These are phyloP conservation scores for Marasmarcha lunaedactyla DNA, from an alignment of 2,888 invertebrate genomes.

Conservation along the genomic window DNA sequence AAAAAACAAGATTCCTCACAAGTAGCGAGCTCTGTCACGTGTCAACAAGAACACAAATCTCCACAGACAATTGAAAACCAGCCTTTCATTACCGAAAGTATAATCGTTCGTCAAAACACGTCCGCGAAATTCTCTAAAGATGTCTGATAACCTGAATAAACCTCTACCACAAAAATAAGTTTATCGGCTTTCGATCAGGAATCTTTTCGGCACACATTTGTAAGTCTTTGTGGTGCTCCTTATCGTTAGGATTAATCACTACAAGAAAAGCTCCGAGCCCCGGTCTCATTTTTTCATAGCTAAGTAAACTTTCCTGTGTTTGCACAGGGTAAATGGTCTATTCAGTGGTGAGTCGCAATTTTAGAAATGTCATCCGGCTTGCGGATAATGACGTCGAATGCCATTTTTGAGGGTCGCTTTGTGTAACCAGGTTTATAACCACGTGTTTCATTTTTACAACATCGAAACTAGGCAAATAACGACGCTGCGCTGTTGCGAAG, in stretches of 20 bases:
- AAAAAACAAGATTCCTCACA: too few species aligned
- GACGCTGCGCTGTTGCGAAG: too few species aligned
- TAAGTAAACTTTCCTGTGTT: slow-evolving; percentile 38
- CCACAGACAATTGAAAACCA: slow-evolving; percentile 42
- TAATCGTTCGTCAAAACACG: slow-evolving; percentile 57
- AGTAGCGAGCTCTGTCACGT: slow-evolving; percentile 30
- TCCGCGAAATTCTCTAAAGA: slow-evolving; percentile 27
- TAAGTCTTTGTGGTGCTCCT: slow-evolving; percentile 44
- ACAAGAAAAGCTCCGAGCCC: slow-evolving; percentile 24
- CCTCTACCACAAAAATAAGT: slow-evolving; percentile 42
- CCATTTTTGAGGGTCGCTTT: background rate
- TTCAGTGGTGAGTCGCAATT: slow-evolving; percentile 2
- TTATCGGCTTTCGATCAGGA: slow-evolving; percentile 60
- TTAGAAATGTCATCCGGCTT: background rate
- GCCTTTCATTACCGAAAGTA: slow-evolving; percentile 29
- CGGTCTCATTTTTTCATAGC: slow-evolving; percentile 32
- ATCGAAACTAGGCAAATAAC: too few species aligned
- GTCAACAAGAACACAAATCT: slow-evolving; percentile 27
- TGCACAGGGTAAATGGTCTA: slow-evolving; percentile 21
- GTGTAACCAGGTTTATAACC: too few species aligned
- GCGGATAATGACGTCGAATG: background rate
- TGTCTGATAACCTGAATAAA: slow-evolving; percentile 1
- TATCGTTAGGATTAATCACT: slow-evolving; percentile 46
- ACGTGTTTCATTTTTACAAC: too few species aligned
- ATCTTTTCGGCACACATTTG: slow-evolving; percentile 65